phyloP scores from a whole-genome alignment of 2,888 invertebrate species.

The Epirrita christyi region DNA sequence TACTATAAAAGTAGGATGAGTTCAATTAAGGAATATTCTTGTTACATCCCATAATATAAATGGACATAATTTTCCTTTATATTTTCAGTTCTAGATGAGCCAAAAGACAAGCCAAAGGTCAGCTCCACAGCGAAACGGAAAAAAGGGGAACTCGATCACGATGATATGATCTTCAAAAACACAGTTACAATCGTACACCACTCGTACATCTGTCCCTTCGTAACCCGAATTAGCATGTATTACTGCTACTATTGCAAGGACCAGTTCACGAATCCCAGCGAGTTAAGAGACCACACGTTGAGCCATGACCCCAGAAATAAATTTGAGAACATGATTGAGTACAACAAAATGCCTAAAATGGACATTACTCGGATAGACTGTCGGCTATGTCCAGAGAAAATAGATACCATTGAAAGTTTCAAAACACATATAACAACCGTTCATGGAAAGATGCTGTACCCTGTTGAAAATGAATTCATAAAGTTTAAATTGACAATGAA shows the following conservation, averaged over 20 bases:
- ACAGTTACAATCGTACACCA: conserved; percentile 64
- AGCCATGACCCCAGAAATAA: conserved; percentile 60
- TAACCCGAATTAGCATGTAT: conserved; percentile 70
- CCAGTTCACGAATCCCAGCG: conserved; percentile 70
- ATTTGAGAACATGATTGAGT: conserved; percentile 64
- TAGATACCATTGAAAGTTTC: conserved; percentile 59
- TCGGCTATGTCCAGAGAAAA: conserved; percentile 64
- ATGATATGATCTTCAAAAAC: conserved; percentile 63
- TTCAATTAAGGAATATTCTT: too few relatives aligned
- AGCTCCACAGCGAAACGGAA: conserved; percentile 40
- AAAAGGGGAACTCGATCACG: conserved; percentile 52
- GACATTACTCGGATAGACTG: conserved; percentile 75
- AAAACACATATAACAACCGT: conserved; percentile 58
- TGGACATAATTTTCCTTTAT: too few relatives aligned
- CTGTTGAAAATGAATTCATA: conserved; percentile 65
- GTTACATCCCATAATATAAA: too few relatives aligned
- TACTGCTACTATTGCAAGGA: conserved; percentile 76
- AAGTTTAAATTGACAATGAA: conserved; percentile 65
- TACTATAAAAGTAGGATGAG: too few relatives aligned
- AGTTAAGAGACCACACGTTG: conserved; percentile 67
- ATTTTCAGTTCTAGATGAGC: conserved; percentile 41
- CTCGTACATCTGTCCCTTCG: conserved; percentile 72
- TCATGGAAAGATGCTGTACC: conserved; percentile 55
- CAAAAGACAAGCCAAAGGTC: conserved; percentile 19
- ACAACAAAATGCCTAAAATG: conserved; percentile 73